Percentiles rank a stretch among this genome's conserved stretches.
These are phyloP conservation scores for Channa maculata DNA, from an alignment of 2,113 vertebrate species.

Conservation along the genomic window DNA sequence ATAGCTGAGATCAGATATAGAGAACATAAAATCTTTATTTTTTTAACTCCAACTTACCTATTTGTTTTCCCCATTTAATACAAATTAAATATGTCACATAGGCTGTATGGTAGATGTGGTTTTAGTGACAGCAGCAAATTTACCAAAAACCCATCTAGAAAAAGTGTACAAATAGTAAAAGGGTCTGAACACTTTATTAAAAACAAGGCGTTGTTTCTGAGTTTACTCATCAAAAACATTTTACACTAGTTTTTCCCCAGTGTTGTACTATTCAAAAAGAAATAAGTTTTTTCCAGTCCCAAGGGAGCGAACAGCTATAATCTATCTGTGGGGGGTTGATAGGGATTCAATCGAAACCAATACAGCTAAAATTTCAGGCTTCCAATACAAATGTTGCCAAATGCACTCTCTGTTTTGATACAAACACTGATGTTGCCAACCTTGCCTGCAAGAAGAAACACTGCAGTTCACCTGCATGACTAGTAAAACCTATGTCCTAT, in stretches of 20 bases:
- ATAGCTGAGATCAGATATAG: slow-evolving; percentile 52
- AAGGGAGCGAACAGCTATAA: slow-evolving; percentile 6
- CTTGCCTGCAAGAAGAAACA: background rate
- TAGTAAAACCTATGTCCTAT: background rate
- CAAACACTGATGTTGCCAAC: background rate
- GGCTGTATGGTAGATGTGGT: too few relatives aligned
- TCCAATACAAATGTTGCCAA: slow-evolving; percentile 22
- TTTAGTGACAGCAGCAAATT: too few relatives aligned
- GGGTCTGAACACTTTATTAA: too few relatives aligned
- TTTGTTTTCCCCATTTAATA: slow-evolving; percentile 13
- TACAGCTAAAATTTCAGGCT: slow-evolving; percentile 26
- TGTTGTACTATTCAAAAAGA: slow-evolving; percentile 8
- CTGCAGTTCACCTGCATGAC: background rate
- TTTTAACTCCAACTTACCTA: slow-evolving; percentile 38
- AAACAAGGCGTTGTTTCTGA: too few relatives aligned
- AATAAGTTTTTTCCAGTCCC: slow-evolving; percentile 13
- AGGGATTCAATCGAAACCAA: slow-evolving; percentile 53
- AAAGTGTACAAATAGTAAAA: too few relatives aligned
- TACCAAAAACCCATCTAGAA: too few relatives aligned
- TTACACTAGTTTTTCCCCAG: background rate
- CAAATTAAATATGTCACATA: slow-evolving; percentile 22
- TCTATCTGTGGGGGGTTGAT: slow-evolving; percentile 42
- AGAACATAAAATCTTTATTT: slow-evolving; percentile 36
- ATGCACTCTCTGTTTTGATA: background rate
- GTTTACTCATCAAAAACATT: background rate